These are phyloP conservation scores for Chascanopsetta lugubris DNA, from an alignment of 2,113 vertebrate genomes.

Conservation along the genomic window DNA sequence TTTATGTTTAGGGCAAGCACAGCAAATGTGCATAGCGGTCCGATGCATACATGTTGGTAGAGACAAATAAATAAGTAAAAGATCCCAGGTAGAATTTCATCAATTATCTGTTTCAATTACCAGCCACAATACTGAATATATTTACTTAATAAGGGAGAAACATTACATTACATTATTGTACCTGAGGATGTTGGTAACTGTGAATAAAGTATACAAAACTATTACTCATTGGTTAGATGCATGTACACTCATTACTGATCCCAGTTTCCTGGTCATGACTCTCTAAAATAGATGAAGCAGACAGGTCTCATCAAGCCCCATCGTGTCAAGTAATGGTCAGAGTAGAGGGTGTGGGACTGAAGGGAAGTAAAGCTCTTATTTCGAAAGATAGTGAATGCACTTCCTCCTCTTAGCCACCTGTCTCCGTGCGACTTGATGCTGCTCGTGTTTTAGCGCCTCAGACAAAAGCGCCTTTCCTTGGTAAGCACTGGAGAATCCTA, in stretches of 20 bases:
- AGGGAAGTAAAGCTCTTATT: constrained; percentile 25
- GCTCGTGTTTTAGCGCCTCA: constrained; percentile 44
- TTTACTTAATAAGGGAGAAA: too few species aligned
- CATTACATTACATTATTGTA: too few species aligned
- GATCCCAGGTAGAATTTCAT: too few species aligned
- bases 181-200: background rate
- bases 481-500: constrained; percentile 33
- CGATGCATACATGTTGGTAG: too few species aligned
- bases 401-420: constrained; percentile 12
- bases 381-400: constrained; percentile 5
- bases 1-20: too few species aligned
- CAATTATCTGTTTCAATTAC: too few species aligned
- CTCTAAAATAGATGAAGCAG: background rate
- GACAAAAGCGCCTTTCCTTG: constrained; percentile 68
- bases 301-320: too few species aligned
- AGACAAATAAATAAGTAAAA: too few species aligned
- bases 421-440: background rate
- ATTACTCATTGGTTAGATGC: background rate
- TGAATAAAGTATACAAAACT: too few species aligned
- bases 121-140: too few species aligned
- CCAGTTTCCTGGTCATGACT: background rate
- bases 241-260: background rate
- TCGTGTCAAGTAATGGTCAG: background rate
- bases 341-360: background rate
- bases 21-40: too few species aligned